phyloP scores from a whole-genome alignment of 2,888 invertebrate genomes.

The Cremastobaeus sp. region DNA sequence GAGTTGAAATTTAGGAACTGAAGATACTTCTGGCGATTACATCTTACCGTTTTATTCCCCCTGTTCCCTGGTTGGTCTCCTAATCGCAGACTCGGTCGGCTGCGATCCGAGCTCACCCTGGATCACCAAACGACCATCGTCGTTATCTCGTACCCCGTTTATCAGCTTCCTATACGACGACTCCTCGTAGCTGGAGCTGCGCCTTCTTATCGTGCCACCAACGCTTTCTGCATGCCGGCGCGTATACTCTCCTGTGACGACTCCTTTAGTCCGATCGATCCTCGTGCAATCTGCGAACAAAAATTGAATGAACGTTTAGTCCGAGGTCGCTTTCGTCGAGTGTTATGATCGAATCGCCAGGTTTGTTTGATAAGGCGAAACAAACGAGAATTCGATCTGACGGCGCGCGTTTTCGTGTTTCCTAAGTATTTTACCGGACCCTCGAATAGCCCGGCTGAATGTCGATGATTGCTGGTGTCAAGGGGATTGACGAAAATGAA shows the following conservation, averaged over 20 bases:
- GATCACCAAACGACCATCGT: constrained; percentile 53
- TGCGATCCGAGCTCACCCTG: constrained; percentile 51
- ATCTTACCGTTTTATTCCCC: constrained; percentile 13
- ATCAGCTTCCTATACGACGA: constrained; percentile 28
- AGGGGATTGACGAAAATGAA: too few species aligned
- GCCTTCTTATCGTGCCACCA: constrained; percentile 44
- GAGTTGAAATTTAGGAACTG: too few species aligned
- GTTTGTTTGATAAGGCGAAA: constrained; percentile 4
- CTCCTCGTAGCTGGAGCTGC: constrained; percentile 21
- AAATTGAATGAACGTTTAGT: constrained; percentile 36
- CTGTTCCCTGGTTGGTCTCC: constrained; percentile 26
- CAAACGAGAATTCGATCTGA: constrained; percentile 10
- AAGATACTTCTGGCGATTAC: not conserved
- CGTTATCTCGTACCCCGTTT: constrained; percentile 40
- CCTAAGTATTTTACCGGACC: too few species aligned
- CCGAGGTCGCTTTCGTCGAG: constrained; percentile 3
- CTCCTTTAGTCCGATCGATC: constrained; percentile 53
- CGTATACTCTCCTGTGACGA: constrained; percentile 55
- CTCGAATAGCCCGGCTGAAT: too few species aligned
- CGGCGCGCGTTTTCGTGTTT: too few species aligned
- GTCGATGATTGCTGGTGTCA: too few species aligned
- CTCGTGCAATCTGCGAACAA: constrained; percentile 53
- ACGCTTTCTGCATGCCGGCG: constrained; percentile 48
- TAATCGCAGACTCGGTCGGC: constrained; percentile 47
- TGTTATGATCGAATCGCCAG: constrained; percentile 13